A percentile compares a stretch with the other conserved stretches of the same genome.
These are phyloP conservation scores for Diplazon laetatorius DNA, from an alignment of 2,888 invertebrate genomes.

Conservation along the genomic window DNA sequence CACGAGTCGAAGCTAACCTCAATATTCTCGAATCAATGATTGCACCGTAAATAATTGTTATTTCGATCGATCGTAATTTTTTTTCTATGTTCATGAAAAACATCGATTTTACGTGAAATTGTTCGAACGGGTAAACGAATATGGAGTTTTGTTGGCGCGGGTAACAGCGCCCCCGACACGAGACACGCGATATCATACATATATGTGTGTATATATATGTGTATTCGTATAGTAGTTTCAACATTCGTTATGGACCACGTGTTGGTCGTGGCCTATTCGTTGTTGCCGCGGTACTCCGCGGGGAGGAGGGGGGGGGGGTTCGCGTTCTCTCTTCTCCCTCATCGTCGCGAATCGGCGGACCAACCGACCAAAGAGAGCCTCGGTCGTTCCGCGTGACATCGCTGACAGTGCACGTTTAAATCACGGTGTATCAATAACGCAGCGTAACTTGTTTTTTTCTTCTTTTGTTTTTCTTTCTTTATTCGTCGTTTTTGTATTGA, in stretches of 20 bases:
- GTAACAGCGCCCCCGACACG: constrained; percentile 2
- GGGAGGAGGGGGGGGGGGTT: too few relatives aligned
- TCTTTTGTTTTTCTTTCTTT: constrained; percentile 81
- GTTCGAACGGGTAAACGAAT: constrained; percentile 16
- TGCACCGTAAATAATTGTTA: too few relatives aligned
- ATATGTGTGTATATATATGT: too few relatives aligned
- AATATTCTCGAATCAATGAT: too few relatives aligned
- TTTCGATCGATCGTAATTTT: neutral
- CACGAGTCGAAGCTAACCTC: too few relatives aligned
- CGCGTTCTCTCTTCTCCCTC: constrained; percentile 37
- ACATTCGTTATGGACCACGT: constrained; percentile 61
- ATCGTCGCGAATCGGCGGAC: constrained; percentile 6
- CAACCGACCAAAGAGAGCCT: constrained; percentile 36
- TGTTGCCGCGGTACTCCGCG: constrained; percentile 3
- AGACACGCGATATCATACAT: constrained; percentile 45
- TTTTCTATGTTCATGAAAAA: constrained; percentile 1
- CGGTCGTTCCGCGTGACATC: constrained; percentile 62
- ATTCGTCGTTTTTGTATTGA: constrained; percentile 79
- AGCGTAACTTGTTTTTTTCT: constrained; percentile 74
- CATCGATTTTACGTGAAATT: constrained; percentile 21
- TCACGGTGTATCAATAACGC: constrained; percentile 78
- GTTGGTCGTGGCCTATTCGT: constrained; percentile 57
- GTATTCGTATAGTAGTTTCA: constrained; percentile 26
- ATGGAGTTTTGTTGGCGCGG: constrained; percentile 1
- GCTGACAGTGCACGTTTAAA: constrained; percentile 75